Conservation (phyloP, 2,888 invertebrate genomes). For the Osmoderma eremita region DNA sequence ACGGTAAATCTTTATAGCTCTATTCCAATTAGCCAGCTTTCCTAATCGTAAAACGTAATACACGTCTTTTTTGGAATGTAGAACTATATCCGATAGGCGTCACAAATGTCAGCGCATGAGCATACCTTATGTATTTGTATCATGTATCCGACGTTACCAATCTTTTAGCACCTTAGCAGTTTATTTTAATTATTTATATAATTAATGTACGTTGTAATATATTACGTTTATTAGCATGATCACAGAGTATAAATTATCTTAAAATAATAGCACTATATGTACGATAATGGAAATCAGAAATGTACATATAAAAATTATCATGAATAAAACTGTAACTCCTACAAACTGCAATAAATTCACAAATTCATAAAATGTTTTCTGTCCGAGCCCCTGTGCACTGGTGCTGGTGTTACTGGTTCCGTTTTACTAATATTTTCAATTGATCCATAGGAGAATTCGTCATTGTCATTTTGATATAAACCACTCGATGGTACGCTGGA, state of each 20-base stretch:
- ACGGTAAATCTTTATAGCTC: too few species aligned
- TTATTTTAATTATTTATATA: slow-evolving; percentile 14
- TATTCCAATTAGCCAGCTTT: too few species aligned
- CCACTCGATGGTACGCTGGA: slow-evolving; percentile 56
- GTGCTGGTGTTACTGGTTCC: slow-evolving; percentile 33
- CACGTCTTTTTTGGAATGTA: too few species aligned
- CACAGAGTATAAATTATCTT: slow-evolving; percentile 27
- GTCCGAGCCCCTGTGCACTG: slow-evolving; percentile 29
- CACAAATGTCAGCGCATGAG: too few species aligned
- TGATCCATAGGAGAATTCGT: slow-evolving; percentile 60
- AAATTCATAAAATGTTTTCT: slow-evolving; percentile 34
- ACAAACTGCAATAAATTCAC: slow-evolving; percentile 11
- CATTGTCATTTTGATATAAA: slow-evolving; percentile 58
- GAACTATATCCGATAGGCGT: too few species aligned
- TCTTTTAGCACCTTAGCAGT: too few species aligned
- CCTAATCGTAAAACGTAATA: too few species aligned
- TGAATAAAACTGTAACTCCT: too few species aligned
- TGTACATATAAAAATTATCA: background rate
- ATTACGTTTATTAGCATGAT: slow-evolving; percentile 27
- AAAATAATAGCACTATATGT: slow-evolving; percentile 6
- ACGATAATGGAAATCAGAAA: background rate
- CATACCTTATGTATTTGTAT: too few species aligned
- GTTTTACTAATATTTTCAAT: slow-evolving; percentile 49
- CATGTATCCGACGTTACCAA: too few species aligned
- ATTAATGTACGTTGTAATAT: slow-evolving; percentile 16